Base-by-base conservation (phyloP, 2,888 invertebrate genomes). In the Clusia tigrina region DNA sequence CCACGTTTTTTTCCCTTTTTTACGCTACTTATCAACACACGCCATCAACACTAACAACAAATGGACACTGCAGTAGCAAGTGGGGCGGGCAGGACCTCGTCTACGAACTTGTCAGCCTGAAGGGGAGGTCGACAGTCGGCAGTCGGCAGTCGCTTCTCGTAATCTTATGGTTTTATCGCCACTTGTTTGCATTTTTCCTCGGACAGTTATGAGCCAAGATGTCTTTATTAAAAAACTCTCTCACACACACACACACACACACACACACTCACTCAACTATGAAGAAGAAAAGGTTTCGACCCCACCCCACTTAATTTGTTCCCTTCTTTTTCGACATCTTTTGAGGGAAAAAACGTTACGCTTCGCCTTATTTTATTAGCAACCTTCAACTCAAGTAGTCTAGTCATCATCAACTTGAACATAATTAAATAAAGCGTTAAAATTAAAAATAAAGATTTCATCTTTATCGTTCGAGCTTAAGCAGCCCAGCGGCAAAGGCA, bases 121-220 rank as follows among this genome's bases (percentile, higher is more conserved):
- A 20, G 22, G 48, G 22, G 15, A 20, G 48, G 48, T 9, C 48
- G n/a, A n/a, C n/a, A n/a, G n/a, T n/a, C n/a, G n/a, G n/a, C n/a
- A n/a, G n/a, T n/a, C n/a, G n/a, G 9, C 3, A 15, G n/a, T n/a
- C 10, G 42, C 32, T 32, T 15, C 12, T 42, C 9, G 48, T 79
- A 79, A 79, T 79, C 79, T 79, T 75, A 71, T 71, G 73, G 76
- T 79, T 79, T 79, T 79, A 79, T 79, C 80, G 74, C 71, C 69
- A 71, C 73, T 71, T 71, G 70, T 67, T 70, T 71, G 71, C 70
- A 70, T 70, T 69, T 69, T 46, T 54, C 22, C 61, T 60, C 71
- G 72, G 76, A 72, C 77, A 73, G 77, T 73, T 75, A 72, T 60
- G 64, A 77, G 64, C 66, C 58, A 67, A 70, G 69, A 72, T 69